Percentiles rank a stretch among this genome's conserved stretches.
phyloP scores from a whole-genome alignment of 2,797 vertebrate genomes.

The Acomys russatus region DNA sequence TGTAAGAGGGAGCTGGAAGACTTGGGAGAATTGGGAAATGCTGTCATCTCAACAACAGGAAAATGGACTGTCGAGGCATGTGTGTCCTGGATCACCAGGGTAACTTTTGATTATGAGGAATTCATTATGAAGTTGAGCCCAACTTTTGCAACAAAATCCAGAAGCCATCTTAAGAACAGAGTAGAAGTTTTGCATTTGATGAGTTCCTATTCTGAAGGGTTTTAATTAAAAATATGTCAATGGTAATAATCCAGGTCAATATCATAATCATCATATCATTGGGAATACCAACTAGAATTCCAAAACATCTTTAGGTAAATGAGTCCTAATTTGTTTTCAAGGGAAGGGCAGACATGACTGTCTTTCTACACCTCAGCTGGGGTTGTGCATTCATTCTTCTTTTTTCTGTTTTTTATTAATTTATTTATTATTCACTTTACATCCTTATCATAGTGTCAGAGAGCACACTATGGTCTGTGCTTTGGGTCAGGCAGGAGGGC shows the following conservation, averaged over 20 bases:
- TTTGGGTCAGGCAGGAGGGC: neutral
- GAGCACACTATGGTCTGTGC: neutral
- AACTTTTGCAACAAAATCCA: neutral
- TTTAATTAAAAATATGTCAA: constrained; percentile 33
- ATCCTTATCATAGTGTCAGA: neutral
- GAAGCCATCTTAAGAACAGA: neutral
- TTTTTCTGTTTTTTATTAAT: too few species aligned
- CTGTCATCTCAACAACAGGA: neutral
- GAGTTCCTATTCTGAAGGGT: constrained; percentile 47
- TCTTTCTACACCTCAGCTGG: neutral
- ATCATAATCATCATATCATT: neutral
- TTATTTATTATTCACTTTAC: too few species aligned
- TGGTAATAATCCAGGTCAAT: neutral
- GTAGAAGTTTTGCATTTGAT: constrained; percentile 38
- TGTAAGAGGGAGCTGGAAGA: neutral
- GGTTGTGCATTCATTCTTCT: neutral
- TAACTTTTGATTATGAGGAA: neutral
- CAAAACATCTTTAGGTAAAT: constrained; percentile 23
- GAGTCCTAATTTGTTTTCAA: constrained; percentile 33
- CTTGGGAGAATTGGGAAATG: neutral
- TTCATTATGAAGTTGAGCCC: neutral
- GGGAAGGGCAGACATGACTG: neutral
- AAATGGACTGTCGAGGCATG: neutral
- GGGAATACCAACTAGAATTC: neutral
- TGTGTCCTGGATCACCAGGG: neutral